Percentiles rank a stretch among this genome's conserved stretches.
phyloP scores from a whole-genome alignment of 23 tunicate genomes.

The Trididemnum miniatum region DNA sequence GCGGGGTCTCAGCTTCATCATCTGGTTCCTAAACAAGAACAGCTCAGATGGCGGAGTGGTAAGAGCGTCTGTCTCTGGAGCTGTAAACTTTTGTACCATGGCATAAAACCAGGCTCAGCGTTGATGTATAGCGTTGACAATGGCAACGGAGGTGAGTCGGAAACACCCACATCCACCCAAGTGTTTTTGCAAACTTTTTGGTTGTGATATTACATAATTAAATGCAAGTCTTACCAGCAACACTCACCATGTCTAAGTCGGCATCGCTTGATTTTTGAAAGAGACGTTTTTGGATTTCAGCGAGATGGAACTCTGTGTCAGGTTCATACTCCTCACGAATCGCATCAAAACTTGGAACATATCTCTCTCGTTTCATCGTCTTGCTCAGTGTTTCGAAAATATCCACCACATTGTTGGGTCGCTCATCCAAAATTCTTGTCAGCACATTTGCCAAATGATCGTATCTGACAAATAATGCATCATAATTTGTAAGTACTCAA shows the following conservation, averaged over 20 bases:
- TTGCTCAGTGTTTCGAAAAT: slow-evolving; percentile 72
- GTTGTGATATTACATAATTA: too few species aligned
- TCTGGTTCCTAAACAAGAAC: slow-evolving; percentile 70
- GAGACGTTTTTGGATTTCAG: slow-evolving; percentile 65
- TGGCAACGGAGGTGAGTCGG: too few species aligned
- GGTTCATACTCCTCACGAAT: slow-evolving; percentile 83
- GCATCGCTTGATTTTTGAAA: slow-evolving; percentile 70
- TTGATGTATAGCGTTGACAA: too few species aligned
- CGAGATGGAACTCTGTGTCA: slow-evolving; percentile 61
- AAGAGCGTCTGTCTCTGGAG: too few species aligned
- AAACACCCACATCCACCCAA: too few species aligned
- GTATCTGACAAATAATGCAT: too few species aligned
- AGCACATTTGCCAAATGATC: slow-evolving; percentile 70
- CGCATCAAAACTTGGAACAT: slow-evolving; percentile 53
- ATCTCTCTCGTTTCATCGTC: slow-evolving; percentile 59
- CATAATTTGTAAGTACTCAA: too few species aligned
- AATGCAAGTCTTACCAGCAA: neutral
- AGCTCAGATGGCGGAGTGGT: too few species aligned
- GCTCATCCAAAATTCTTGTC: slow-evolving; percentile 70
- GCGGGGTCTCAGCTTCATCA: slow-evolving; percentile 82
- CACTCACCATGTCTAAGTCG: slow-evolving; percentile 72
- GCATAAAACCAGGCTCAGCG: too few species aligned
- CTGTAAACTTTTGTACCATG: too few species aligned
- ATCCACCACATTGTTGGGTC: slow-evolving; percentile 80
- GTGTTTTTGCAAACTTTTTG: too few species aligned